Conservation (phyloP, 2,888 invertebrate species). For the Caenorhabditis panamensis region DNA sequence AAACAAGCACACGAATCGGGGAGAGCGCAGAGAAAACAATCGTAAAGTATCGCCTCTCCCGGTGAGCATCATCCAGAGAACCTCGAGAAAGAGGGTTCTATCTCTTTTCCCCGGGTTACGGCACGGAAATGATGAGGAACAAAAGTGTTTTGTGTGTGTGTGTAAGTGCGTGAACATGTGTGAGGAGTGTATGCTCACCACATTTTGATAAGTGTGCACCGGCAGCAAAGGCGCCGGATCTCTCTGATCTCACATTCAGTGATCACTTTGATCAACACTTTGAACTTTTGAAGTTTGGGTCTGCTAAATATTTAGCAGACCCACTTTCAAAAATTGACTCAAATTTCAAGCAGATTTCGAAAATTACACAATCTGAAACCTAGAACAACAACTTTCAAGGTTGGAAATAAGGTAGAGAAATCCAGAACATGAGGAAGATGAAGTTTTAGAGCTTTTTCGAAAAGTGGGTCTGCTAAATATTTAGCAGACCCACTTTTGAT, state of each 20-base stretch:
- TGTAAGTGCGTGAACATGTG: constrained; percentile 25
- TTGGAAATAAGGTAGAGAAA: no score
- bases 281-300: neutral
- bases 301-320: neutral
- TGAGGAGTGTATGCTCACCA: constrained; percentile 16
- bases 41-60: constrained; percentile 54
- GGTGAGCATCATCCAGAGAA: neutral
- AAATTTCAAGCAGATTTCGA: no score
- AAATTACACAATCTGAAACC: no score
- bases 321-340: no score
- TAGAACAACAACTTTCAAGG: no score
- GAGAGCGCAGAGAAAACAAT: constrained; percentile 8
- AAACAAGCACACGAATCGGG: neutral
- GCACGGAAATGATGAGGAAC: constrained; percentile 12
- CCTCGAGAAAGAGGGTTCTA: neutral
- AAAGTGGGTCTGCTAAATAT: no score
- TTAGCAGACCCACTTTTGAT: no score
- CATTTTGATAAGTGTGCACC: constrained; percentile 27
- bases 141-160: constrained; percentile 35
- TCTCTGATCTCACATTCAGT: neutral
- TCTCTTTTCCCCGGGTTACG: constrained; percentile 1
- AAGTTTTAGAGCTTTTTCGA: no score
- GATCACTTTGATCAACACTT: neutral
- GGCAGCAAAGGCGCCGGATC: constrained; percentile 1
- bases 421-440: no score